Percentiles rank a stretch among this genome's conserved stretches.
Evolutionary conservation across 2,113 vertebrate species (phyloP).

Genomic region (Eulemur macaco): DNA sequence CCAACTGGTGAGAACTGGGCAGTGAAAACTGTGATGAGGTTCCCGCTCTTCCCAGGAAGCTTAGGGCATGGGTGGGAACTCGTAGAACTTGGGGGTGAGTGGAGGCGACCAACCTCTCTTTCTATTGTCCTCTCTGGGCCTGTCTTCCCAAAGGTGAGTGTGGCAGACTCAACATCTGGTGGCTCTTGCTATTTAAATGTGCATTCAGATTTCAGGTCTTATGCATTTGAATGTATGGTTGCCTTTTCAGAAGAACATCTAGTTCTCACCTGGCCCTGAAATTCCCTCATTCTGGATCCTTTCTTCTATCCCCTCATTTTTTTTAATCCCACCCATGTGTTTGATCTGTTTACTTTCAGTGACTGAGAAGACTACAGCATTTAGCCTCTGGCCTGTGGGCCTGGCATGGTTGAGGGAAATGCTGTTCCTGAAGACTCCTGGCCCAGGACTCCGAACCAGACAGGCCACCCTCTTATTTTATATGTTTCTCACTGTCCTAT

Average conservation of each 20-base stretch:
- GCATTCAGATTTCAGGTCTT: not conserved
- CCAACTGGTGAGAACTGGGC: no score
- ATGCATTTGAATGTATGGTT: no score
- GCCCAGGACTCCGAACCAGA: not conserved
- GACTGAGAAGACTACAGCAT: not conserved
- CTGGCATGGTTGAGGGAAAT: not conserved
- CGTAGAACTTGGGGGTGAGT: accelerated
- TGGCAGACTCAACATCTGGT: not conserved
- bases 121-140: no score
- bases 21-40: not conserved
- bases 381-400: not conserved
- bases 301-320: not conserved
- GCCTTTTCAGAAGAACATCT: not conserved
- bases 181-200: not conserved
- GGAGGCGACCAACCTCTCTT: not conserved
- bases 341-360: not conserved
- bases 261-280: not conserved
- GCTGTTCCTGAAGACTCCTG: not conserved
- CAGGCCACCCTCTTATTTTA: not conserved
- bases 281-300: not conserved
- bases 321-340: not conserved
- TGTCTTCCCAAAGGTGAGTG: not conserved
- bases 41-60: not conserved
- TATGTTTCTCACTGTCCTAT: no score
- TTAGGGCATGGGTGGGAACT: not conserved